A percentile compares a stretch with the other conserved stretches of the same genome.
Conservation (phyloP, 2,888 invertebrate species). For the Sminthurinus aureus region DNA sequence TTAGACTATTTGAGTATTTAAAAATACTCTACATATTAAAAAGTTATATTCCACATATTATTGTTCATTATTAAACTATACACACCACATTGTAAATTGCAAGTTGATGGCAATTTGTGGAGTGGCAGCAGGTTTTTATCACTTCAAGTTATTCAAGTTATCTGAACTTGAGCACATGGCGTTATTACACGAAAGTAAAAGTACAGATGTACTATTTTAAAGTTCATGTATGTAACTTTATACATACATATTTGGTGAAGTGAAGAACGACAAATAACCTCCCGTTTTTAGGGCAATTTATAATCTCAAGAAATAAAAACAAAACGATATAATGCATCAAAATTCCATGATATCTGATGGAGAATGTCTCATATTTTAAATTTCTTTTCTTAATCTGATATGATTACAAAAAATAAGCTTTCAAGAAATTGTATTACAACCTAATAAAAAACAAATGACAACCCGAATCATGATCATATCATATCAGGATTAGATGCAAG, state of each 20-base stretch:
- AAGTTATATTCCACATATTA: not conserved
- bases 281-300: not conserved
- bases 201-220: not conserved
- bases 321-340: too few relatives aligned
- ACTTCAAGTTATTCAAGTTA: not conserved
- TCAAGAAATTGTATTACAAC: too few relatives aligned
- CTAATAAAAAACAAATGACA: too few relatives aligned
- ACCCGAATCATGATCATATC: too few relatives aligned
- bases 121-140: not conserved
- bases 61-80: too few relatives aligned
- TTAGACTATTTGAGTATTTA: not conserved
- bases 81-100: not conserved
- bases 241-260: not conserved
- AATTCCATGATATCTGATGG: too few relatives aligned
- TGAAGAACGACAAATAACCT: conserved; percentile 2
- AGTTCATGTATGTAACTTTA: not conserved
- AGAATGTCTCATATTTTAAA: too few relatives aligned
- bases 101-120: not conserved
- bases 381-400: too few relatives aligned
- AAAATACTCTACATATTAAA: not conserved
- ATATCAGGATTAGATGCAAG: too few relatives aligned
- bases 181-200: not conserved
- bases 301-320: too few relatives aligned
- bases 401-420: too few relatives aligned
- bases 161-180: not conserved